phyloP scores from a whole-genome alignment of 2,888 invertebrate species.

The Drosophila macrospina region DNA sequence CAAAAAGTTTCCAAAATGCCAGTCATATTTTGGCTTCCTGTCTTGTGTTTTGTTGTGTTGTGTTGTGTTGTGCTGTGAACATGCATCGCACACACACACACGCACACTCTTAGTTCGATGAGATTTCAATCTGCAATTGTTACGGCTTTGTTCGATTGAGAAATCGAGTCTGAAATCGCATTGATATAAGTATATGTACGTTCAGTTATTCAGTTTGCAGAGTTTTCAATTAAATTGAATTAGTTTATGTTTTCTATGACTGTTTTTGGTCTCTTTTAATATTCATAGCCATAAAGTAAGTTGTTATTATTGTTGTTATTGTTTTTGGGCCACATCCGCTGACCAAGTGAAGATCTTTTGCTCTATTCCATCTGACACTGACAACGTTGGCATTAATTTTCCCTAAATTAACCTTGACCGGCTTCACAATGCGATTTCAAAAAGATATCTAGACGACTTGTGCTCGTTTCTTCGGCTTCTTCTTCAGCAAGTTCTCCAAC shows the following conservation, averaged over 20 bases:
- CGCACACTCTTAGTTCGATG: slow-evolving; percentile 17
- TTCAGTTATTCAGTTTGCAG: neutral
- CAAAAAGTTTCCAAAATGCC: slow-evolving; percentile 80
- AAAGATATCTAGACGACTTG: slow-evolving; percentile 60
- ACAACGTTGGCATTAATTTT: slow-evolving; percentile 62
- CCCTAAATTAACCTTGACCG: slow-evolving; percentile 82
- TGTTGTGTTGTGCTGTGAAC: slow-evolving; percentile 23
- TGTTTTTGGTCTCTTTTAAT: slow-evolving; percentile 5
- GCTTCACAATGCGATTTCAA: slow-evolving; percentile 67
- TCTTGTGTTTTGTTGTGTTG: no score
- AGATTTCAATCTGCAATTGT: slow-evolving; percentile 69
- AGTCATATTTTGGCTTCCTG: slow-evolving; percentile 76
- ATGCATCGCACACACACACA: slow-evolving; percentile 23
- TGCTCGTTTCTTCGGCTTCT: slow-evolving; percentile 53
- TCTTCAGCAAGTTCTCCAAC: slow-evolving; percentile 17
- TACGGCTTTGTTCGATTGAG: slow-evolving; percentile 62
- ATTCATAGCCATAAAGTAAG: slow-evolving; percentile 14
- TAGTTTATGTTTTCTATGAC: slow-evolving; percentile 41
- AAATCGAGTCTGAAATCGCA: slow-evolving; percentile 60
- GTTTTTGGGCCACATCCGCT: slow-evolving; percentile 75
- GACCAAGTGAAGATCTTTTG: slow-evolving; percentile 64
- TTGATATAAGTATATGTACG: slow-evolving; percentile 10
- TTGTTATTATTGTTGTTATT: slow-evolving; percentile 40
- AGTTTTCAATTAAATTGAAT: slow-evolving; percentile 61
- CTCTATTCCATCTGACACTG: slow-evolving; percentile 63